Percentiles rank a stretch among this genome's conserved stretches.
phyloP scores from a whole-genome alignment of 2,797 vertebrate species.

The Tragelaphus oryx region DNA sequence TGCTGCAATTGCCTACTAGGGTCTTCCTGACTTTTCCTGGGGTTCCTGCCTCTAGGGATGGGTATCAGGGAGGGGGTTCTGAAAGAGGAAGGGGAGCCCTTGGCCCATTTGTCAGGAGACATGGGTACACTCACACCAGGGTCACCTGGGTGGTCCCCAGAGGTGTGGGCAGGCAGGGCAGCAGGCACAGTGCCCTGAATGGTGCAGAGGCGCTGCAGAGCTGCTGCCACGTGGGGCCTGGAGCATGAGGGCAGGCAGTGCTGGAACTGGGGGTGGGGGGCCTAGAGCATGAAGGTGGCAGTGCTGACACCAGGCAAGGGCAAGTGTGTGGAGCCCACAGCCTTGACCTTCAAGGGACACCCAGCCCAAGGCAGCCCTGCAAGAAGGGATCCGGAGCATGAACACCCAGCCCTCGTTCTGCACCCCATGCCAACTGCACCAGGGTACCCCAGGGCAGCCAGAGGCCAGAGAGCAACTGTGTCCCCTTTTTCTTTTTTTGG shows the following conservation, averaged over 20 bases:
- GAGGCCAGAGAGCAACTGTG: background rate
- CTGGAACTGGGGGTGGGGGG: background rate
- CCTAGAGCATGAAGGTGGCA: background rate
- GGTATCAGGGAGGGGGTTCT: background rate
- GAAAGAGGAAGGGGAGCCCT: background rate
- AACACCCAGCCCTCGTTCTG: background rate
- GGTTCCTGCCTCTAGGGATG: background rate
- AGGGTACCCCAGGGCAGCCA: background rate
- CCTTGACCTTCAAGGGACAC: background rate
- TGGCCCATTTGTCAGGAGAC: background rate
- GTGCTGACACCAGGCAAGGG: background rate
- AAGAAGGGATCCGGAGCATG: background rate
- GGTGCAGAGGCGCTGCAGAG: background rate
- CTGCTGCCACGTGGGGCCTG: background rate
- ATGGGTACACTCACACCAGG: no score
- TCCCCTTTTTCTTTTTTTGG: background rate
- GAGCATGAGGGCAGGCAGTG: background rate
- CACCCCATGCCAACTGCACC: background rate
- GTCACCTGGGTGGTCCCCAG: background rate
- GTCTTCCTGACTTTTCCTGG: background rate
- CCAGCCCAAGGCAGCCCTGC: rapidly evolving
- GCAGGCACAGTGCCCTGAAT: rapidly evolving
- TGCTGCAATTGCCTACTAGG: rapidly evolving
- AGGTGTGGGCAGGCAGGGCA: rapidly evolving
- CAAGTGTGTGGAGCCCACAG: background rate